Evolutionary conservation across 2,888 invertebrate genomes (phyloP), one percentile per base, ranked within the genome.

Genomic region (Aspidapion aeneum): DNA sequence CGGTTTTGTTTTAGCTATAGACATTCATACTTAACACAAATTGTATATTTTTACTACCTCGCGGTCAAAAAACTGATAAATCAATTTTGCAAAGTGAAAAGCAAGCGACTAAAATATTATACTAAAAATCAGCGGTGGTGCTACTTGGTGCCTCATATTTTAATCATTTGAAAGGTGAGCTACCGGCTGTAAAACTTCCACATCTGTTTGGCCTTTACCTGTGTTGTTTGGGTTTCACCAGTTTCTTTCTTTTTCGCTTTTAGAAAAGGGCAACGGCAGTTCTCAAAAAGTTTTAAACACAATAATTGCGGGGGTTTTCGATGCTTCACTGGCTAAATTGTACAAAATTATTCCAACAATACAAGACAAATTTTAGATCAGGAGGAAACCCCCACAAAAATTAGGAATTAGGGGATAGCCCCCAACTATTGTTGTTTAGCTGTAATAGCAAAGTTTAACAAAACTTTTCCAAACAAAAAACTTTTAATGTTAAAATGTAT

Each of bases 111-210:
- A 35, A 35, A 35, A 35, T n/a, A 35, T 35, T 35, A 35, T 35
- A n/a, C n/a, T 35, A 35, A 35, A 35, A 35, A 35, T 35, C 35
- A 35, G 35, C 12, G 35, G 35, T 35, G 35, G 35, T 35, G 5
- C 35, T 12, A 35, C 12, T 35, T 35, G 3, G 12, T 35, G 35
- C 12, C 35, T 7, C 35, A 35, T 35, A 35, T 35, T 35, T 35
- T 35, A 35, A 35, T n/a, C n/a, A 71, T 69, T 68, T 66, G 67
- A 71, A 70, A 70, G 69, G 70, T 72, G 69, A 67, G 71, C 69
- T 71, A 70, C 70, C 67, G 71, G 66, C 61, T 63, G 58, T 57
- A 64, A 61, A 66, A 66, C 60, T 64, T 60, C 57, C 64, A 62
- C 70, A 70, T 69, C 69, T 70, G 70, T 69, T 68, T 63, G 63